Evolutionary conservation across 2,113 vertebrate genomes (phyloP), one percentile per base, ranked within the genome.

Genomic region (Baryphthengus martii): DNA sequence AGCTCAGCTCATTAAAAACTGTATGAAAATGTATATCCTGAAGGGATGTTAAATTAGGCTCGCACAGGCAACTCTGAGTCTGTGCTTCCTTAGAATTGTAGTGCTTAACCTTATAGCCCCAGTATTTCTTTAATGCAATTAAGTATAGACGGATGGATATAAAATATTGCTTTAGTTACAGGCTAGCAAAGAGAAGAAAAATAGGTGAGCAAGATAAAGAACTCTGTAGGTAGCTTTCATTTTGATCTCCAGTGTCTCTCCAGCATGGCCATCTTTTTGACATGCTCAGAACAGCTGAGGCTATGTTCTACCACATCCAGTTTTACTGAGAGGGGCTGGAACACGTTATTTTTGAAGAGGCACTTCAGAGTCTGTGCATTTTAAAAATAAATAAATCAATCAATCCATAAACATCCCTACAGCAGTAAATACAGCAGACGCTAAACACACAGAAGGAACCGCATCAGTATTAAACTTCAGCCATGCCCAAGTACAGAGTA

Each of bases 1-100:
- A 95, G 80, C 91, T 94, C 80, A 89, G 94, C 90, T 95, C 95
- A 95, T 96, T 95, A 96, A 96, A 96, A 93, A 24, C 53, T 50
- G 35, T 45, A 96, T 56, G 90, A 93, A 96, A 96, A 95, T 62
- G 70, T 52, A 23, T 92, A 65, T 93, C 93, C 88, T 94, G 88
- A 75, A 94, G 95, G 86, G 86, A 92, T 93, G 79, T 92, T 94
- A 94, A 95, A 96, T 96, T 94, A 95, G 90, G 87, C 93, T 88
- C 94, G 53, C 78, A 65, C 58, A 39, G 93, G 70, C 79, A 87
- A 87, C 90, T 92, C 62, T 49, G 66, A 95, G 76, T 39, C 90
- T 89, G 44, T 26, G 83, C 83, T 93, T 90, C 83, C 93, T 95
- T 79, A 82, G 92, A 93, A 96, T 93, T 90, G 90, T 28, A 84